phyloP scores from a whole-genome alignment of 1,140 invertebrate species.

The Zaprionus tsacasi region DNA sequence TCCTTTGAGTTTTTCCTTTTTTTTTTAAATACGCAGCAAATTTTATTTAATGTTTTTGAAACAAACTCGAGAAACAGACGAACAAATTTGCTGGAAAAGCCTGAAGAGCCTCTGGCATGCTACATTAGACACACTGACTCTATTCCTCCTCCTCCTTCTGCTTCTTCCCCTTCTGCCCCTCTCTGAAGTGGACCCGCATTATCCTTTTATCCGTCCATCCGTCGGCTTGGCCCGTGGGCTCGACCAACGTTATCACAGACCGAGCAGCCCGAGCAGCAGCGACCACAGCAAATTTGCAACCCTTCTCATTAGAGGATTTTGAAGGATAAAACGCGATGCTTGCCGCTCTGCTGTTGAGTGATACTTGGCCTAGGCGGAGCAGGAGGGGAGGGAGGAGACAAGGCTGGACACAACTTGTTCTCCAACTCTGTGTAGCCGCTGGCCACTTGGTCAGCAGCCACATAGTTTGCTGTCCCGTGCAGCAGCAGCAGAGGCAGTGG shows the following conservation, averaged over 20 bases:
- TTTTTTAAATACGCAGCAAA: conserved; percentile 60
- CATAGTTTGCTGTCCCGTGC: conserved; percentile 56
- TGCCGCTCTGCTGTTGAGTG: conserved; percentile 72
- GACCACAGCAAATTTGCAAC: conserved; percentile 77
- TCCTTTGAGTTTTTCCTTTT: conserved; percentile 50
- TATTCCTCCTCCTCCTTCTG: background rate
- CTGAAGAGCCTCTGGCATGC: conserved; percentile 31
- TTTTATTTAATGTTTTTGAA: conserved; percentile 78
- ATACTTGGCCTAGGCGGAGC: conserved; percentile 59
- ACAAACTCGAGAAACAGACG: conserved; percentile 46
- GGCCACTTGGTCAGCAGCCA: conserved; percentile 60
- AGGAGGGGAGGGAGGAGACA: background rate
- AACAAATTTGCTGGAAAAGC: background rate
- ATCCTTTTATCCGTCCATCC: conserved; percentile 71
- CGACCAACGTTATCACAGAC: conserved; percentile 71
- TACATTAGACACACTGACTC: conserved; percentile 61
- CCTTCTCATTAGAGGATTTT: conserved; percentile 84
- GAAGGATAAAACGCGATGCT: conserved; percentile 77
- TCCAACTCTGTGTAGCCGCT: conserved; percentile 35
- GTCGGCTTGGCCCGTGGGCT: conserved; percentile 66
- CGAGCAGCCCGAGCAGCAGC: conserved; percentile 56
- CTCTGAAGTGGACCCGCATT: conserved; percentile 60
- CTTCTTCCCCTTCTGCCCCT: background rate
- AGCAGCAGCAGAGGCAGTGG: background rate
- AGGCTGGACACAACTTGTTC: conserved; percentile 15